Conservation (phyloP, 1,140 invertebrate species). For the Drosophila arawakana region DNA sequence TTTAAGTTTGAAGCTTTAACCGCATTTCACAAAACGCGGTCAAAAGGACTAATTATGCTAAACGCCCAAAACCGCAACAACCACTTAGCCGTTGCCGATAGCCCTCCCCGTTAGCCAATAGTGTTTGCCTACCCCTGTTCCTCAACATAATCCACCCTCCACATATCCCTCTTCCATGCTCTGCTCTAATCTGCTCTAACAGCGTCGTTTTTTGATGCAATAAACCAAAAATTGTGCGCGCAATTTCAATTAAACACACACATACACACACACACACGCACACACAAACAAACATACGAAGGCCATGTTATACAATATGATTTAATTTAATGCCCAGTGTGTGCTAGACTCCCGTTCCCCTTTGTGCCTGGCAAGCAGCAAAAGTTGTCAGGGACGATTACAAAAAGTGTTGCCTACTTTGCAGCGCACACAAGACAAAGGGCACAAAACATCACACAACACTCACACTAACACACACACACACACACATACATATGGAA, state of each 20-base stretch:
- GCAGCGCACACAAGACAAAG: conserved; percentile 27
- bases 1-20: conserved; percentile 39
- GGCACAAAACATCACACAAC: conserved; percentile 19
- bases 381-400: conserved; percentile 45
- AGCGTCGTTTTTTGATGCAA: conserved; percentile 44
- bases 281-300: not conserved
- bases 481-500: conserved; percentile 14
- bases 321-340: conserved; percentile 65
- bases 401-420: conserved; percentile 52
- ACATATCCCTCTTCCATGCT: not conserved
- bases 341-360: conserved; percentile 6
- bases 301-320: conserved; percentile 66
- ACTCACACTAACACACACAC: not conserved
- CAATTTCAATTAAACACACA: conserved; percentile 76
- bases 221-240: conserved; percentile 71
- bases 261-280: conserved; percentile 15
- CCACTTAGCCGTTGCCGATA: conserved; percentile 68
- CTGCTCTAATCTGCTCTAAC: not conserved
- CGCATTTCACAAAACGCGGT: conserved; percentile 76
- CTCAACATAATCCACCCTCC: not conserved
- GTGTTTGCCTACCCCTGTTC: conserved; percentile 8
- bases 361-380: conserved; percentile 5
- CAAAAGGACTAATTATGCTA: conserved; percentile 78
- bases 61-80: conserved; percentile 72
- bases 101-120: conserved; percentile 4